Evolutionary conservation across 1,140 invertebrate genomes (phyloP), one percentile per base, ranked within the genome.

Genomic region (Pygmarrhopalites habei): DNA sequence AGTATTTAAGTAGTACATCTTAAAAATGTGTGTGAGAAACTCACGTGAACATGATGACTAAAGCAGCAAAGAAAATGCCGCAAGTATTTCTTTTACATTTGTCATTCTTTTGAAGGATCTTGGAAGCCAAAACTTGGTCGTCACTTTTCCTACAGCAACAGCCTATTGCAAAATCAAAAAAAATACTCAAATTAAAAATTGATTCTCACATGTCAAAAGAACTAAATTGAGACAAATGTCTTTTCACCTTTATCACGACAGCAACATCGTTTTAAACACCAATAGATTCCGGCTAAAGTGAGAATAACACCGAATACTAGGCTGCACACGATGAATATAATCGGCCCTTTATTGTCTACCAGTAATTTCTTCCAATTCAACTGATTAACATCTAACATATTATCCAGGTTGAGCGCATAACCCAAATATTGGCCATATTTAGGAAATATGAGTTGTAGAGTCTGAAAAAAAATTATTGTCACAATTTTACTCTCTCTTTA

Each of bases 11-110:
- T 26, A 39, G 2, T 25, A 39, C 19, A 57, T 1, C n/a, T 4
- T 7, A 10, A 56, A 35, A 57, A 21, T 41, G n/a, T n/a, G n/a
- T n/a, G n/a, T n/a, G n/a, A n/a, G n/a, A n/a, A n/a, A 41, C 67
- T 69, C 46, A 69, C 67, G 65, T 66, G 58, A 66, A 66, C 28
- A 64, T 43, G 21, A 69, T 55, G 29, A 69, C 57, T 26, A 69
- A 39, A 43, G 56, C 60, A 14, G 64, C 67, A 49, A 69, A 66
- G 19, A 69, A 29, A 32, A 69, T 55, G 5, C 64, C 61, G 44
- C 57, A 69, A 46, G 25, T 29, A 14, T 49, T 56, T 46, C 67
- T 59, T 43, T 66, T 65, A 44, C 57, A 65, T 49, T 66, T 66
- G 46, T 69, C 67, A 29, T 60, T 23, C 35, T 69, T 69, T 32